A percentile compares a stretch with the other conserved stretches of the same genome.
These are phyloP conservation scores for Melanaphis sacchari DNA, from an alignment of 1,140 invertebrate species.

Conservation along the genomic window DNA sequence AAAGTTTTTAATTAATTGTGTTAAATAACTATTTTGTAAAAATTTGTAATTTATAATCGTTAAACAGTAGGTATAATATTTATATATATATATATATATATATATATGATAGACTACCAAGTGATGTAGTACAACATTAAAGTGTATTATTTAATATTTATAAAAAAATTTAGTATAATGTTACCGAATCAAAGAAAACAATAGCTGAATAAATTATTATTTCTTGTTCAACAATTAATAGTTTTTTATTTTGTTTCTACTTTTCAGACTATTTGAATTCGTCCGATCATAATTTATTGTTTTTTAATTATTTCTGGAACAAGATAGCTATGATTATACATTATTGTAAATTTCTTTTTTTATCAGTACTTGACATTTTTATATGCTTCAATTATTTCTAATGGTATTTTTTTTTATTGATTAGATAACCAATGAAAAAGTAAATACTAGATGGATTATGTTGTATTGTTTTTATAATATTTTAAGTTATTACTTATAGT, in stretches of 20 bases:
- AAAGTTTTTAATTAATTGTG: too few species aligned
- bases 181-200: neutral
- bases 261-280: neutral
- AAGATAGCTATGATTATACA: neutral
- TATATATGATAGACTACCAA: too few species aligned
- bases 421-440: neutral
- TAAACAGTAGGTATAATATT: too few species aligned
- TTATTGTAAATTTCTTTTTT: neutral
- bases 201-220: neutral
- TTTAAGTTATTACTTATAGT: neutral
- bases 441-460: neutral
- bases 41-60: too few species aligned
- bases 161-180: too few species aligned
- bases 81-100: too few species aligned
- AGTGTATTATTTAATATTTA: too few species aligned
- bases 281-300: neutral
- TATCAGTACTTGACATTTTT: neutral
- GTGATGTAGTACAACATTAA: too few species aligned
- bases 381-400: neutral
- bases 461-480: neutral
- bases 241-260: neutral
- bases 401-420: neutral
- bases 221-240: neutral
- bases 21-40: too few species aligned
- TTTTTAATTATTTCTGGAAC: neutral